Percentiles rank a stretch among this genome's conserved stretches.
Evolutionary conservation across 2,888 invertebrate genomes (phyloP).

Genomic region (Conops quadrifasciatus): DNA sequence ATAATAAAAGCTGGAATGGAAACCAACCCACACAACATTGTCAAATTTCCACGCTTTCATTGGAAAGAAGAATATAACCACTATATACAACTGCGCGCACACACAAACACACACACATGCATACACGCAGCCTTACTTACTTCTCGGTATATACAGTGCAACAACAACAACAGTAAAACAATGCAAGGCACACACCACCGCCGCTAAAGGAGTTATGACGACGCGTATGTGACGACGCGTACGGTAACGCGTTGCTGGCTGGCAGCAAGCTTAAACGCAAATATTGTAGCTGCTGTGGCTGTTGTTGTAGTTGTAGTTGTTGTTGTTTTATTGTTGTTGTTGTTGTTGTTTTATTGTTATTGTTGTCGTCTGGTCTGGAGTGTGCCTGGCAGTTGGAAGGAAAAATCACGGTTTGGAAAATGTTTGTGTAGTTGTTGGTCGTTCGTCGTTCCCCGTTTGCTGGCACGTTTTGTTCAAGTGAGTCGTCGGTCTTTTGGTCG

Average conservation of each 20-base stretch:
- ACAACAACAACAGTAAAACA: constrained; percentile 33
- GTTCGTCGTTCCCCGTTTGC: constrained; percentile 28
- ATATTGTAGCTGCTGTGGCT: constrained; percentile 19
- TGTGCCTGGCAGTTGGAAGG: constrained; percentile 26
- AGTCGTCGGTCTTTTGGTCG: constrained; percentile 44
- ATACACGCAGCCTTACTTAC: constrained; percentile 23
- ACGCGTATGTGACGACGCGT: constrained; percentile 24
- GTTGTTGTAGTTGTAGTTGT: no score
- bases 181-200: neutral
- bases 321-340: constrained; percentile 14
- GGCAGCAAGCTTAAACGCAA: neutral
- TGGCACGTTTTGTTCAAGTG: constrained; percentile 42
- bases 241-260: neutral
- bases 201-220: constrained; percentile 21
- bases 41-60: constrained; percentile 19
- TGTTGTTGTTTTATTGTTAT: constrained; percentile 13
- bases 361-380: constrained; percentile 29
- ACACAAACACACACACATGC: constrained; percentile 17
- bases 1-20: constrained; percentile 4
- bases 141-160: constrained; percentile 32
- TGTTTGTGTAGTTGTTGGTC: constrained; percentile 27
- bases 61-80: constrained; percentile 30
- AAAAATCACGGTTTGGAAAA: constrained; percentile 15
- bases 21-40: constrained; percentile 14
- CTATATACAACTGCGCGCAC: constrained; percentile 30